Base-by-base conservation (phyloP, 2,797 vertebrate species). In the Simalia tracyae region DNA sequence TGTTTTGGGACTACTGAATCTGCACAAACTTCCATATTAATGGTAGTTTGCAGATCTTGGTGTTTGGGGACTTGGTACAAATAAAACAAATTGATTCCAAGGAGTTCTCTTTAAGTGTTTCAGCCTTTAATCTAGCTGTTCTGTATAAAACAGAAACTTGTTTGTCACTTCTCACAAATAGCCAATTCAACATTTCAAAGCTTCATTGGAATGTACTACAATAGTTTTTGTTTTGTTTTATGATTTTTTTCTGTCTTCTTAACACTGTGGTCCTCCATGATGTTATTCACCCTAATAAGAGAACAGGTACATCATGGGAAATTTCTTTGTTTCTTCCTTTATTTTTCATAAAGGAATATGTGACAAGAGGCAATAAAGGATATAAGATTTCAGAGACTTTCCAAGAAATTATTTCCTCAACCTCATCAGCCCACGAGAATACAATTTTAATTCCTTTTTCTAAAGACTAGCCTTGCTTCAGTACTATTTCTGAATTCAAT, bases 31-130 rank as follows among this genome's bases (percentile, higher is more conserved):
- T 46, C 46, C 81, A 84, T 86, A 91, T 5, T 22, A 87, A 54
- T 36, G 81, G 87, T 56, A 94, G 92, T 68, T 36, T 88, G 22
- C 54, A 28, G 76, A 46, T 86, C 56, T 68, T 93, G 14, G 85
- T 68, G 36, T 90, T 87, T 63, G 91, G 92, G 89, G 14, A 89
- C 93, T 94, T 90, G 7, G 60, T 94, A 81, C 42, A 94, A 95
- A 92, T 94, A 96, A 94, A 95, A 92, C 42, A 63, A 95, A 64
- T 42, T 87, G 89, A 94, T 94, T 96, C 50, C 90, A 93, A 72
- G 10, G 64, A 2, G 24, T 91, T 94, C 46, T 95, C 56, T 92
- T 87, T 92, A 87, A 94, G 26, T 26, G 28, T 46, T 66, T 26
- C 90, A 0, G 91, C 57, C 89, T 81, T 60, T 68, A 91, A 42